Evolutionary conservation across 2,797 vertebrate species (phyloP).

Genomic region (Chanos chanos): DNA sequence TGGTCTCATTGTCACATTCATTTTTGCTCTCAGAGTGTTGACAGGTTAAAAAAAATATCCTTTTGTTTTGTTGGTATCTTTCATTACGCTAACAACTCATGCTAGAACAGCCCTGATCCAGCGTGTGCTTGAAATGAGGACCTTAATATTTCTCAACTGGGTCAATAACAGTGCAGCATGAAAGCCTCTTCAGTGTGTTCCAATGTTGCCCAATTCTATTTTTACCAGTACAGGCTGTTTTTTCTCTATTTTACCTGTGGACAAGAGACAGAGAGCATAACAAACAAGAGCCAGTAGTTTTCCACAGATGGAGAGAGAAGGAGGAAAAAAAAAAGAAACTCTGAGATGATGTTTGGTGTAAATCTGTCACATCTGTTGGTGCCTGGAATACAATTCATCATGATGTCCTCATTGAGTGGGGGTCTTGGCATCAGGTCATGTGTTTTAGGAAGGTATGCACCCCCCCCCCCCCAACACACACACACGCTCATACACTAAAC

Average conservation of each 20-base stretch:
- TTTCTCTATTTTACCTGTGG: conserved; percentile 50
- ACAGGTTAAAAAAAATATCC: too few relatives aligned
- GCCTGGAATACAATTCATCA: neutral
- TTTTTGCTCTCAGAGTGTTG: too few relatives aligned
- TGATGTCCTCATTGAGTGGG: conserved; percentile 15
- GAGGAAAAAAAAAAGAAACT: too few relatives aligned
- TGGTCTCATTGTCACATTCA: too few relatives aligned
- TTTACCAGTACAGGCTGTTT: conserved; percentile 47
- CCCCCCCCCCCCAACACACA: too few relatives aligned
- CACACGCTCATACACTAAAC: too few relatives aligned
- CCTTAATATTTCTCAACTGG: neutral
- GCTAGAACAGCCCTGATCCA: too few relatives aligned
- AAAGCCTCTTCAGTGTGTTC: conserved; percentile 50
- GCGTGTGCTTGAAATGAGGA: too few relatives aligned
- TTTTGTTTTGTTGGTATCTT: too few relatives aligned
- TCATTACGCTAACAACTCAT: too few relatives aligned
- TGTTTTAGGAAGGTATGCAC: conserved; percentile 22
- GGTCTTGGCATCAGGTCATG: conserved; percentile 30
- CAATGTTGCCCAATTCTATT: conserved; percentile 53
- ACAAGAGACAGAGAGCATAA: conserved; percentile 37
- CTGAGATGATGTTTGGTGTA: conserved; percentile 45
- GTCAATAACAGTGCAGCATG: neutral
- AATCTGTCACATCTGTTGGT: conserved; percentile 49
- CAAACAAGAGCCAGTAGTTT: conserved; percentile 59
- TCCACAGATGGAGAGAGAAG: conserved; percentile 53